Percentiles rank a stretch among this genome's conserved stretches.
Evolutionary conservation across 2,888 invertebrate genomes (phyloP).

Genomic region (Dasypogon diadema): DNA sequence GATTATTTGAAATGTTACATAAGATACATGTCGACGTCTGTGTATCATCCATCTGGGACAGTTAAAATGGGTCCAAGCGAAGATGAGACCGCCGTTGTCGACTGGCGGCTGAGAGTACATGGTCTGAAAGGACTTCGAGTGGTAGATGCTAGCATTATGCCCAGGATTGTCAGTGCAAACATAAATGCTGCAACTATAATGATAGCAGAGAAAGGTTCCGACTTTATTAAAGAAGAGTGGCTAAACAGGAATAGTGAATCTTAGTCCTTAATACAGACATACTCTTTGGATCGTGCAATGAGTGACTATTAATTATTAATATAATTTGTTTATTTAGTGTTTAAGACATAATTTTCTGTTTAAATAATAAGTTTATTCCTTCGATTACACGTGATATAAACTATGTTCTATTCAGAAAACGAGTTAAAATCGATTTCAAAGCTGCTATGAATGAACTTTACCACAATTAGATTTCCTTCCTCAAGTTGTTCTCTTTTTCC

Average conservation of each 20-base stretch:
- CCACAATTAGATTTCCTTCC: no score
- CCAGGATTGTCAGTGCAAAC: slow-evolving; percentile 77
- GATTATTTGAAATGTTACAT: slow-evolving; percentile 73
- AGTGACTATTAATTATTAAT: no score
- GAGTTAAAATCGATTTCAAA: no score
- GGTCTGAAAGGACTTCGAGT: slow-evolving; percentile 79
- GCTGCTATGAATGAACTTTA: no score
- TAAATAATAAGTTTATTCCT: no score
- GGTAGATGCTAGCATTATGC: slow-evolving; percentile 87
- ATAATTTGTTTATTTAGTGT: no score
- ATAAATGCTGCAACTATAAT: slow-evolving; percentile 83
- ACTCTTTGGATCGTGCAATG: no score
- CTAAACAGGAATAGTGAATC: neutral
- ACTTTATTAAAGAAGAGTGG: slow-evolving; percentile 81
- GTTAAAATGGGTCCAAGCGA: slow-evolving; percentile 74
- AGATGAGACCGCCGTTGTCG: slow-evolving; percentile 71
- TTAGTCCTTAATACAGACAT: no score
- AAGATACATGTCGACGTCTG: slow-evolving; percentile 70
- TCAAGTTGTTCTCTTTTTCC: no score
- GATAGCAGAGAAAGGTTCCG: slow-evolving; percentile 82
- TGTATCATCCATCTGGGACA: slow-evolving; percentile 79
- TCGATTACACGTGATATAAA: no score
- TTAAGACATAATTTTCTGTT: no score
- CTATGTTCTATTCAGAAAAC: no score
- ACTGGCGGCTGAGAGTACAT: slow-evolving; percentile 69